phyloP scores from a whole-genome alignment of 2,113 vertebrate species.

The Tupaia chinensis region DNA sequence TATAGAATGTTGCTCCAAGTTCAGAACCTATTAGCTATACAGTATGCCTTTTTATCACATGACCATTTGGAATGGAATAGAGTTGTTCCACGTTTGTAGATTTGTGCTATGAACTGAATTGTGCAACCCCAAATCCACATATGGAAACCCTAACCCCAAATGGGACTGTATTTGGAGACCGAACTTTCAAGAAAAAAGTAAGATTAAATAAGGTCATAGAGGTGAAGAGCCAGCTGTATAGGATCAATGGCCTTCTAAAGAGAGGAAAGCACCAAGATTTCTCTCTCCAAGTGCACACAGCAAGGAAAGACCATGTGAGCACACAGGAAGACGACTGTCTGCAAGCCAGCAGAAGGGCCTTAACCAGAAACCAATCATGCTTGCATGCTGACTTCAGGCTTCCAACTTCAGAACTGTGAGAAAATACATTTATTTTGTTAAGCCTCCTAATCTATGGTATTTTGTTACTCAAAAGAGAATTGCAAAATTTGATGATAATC shows the following conservation, averaged over 20 bases:
- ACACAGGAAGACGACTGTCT: not conserved
- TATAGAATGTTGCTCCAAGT: not conserved
- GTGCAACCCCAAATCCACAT: not conserved
- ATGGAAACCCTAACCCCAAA: not conserved
- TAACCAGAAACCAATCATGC: not conserved
- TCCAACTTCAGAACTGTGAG: not conserved
- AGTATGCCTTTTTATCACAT: conserved; percentile 6
- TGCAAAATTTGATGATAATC: not conserved
- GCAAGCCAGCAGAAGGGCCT: not conserved
- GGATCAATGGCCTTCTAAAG: not conserved
- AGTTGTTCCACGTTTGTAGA: not conserved
- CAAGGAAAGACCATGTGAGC: not conserved
- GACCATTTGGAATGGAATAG: not conserved
- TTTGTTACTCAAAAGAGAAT: not conserved
- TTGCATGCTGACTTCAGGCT: not conserved
- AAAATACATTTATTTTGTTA: not conserved
- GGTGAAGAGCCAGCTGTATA: not conserved
- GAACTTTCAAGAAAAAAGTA: not conserved
- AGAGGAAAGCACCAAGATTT: not conserved
- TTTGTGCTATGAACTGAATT: not conserved
- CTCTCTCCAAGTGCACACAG: not conserved
- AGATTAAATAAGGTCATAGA: not conserved
- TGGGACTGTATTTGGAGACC: not conserved
- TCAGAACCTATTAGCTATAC: not conserved
- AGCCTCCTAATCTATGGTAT: not conserved